Conservation (phyloP, 1,140 invertebrate species). For the Pollicipes pollicipes region DNA sequence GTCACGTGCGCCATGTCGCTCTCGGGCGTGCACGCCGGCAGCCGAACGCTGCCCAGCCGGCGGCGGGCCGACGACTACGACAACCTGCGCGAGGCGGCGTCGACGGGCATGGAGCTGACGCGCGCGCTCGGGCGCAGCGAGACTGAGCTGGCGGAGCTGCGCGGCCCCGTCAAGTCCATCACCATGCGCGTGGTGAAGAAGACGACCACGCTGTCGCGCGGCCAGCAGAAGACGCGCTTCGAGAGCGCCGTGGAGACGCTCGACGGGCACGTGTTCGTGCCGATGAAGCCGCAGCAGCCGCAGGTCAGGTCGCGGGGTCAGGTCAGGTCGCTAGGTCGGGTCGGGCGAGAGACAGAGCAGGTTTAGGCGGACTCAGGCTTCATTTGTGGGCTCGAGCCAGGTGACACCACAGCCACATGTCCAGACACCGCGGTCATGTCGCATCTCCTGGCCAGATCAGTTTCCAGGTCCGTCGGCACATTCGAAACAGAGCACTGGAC, state of each 20-base stretch:
- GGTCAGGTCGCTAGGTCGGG: too few relatives aligned
- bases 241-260: background rate
- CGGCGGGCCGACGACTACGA: background rate
- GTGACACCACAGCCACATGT: too few relatives aligned
- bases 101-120: slow-evolving; percentile 36
- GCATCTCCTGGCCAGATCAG: too few relatives aligned
- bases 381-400: too few relatives aligned
- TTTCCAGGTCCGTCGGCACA: too few relatives aligned
- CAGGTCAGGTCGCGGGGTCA: background rate
- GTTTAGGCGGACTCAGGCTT: too few relatives aligned
- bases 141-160: slow-evolving; percentile 44
- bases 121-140: slow-evolving; percentile 49
- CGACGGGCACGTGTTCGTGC: background rate
- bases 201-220: slow-evolving; percentile 70
- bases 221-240: slow-evolving; percentile 39
- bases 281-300: background rate
- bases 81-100: background rate
- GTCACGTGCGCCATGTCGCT: background rate
- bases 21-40: background rate
- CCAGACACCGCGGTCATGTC: too few relatives aligned
- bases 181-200: slow-evolving; percentile 73
- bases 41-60: background rate
- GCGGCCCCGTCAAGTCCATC: slow-evolving; percentile 39
- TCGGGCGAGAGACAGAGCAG: too few relatives aligned
- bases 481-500: too few relatives aligned